phyloP scores from a whole-genome alignment of 2,888 invertebrate genomes.

The Colletes collaris region DNA sequence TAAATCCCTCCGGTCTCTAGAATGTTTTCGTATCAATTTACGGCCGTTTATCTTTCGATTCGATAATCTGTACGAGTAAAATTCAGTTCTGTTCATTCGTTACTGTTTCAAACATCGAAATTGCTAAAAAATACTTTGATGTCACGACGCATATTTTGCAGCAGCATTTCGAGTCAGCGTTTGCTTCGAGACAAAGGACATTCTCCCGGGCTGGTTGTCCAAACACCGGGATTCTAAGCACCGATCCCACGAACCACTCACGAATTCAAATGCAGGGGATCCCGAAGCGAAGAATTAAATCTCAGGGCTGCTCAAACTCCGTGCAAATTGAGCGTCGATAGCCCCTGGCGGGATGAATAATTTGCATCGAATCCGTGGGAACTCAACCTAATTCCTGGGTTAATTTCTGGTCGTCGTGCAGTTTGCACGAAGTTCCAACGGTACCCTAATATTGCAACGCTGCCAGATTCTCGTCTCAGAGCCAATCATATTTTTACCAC shows the following conservation, averaged over 20 bases:
- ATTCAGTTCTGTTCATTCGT: no score
- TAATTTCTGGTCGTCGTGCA: slow-evolving; percentile 57
- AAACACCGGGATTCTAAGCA: slow-evolving; percentile 54
- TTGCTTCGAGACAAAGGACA: slow-evolving; percentile 31
- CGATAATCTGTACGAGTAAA: background rate
- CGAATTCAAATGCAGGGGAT: slow-evolving; percentile 59
- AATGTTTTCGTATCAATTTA: no score
- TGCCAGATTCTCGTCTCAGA: background rate
- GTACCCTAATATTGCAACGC: slow-evolving; percentile 18
- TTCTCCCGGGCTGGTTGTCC: slow-evolving; percentile 13
- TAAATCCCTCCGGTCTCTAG: background rate
- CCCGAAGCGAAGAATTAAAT: slow-evolving; percentile 61
- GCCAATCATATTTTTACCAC: no score
- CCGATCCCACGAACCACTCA: slow-evolving; percentile 53
- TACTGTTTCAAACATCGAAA: no score
- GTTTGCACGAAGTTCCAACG: slow-evolving; percentile 39
- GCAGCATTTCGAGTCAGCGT: background rate
- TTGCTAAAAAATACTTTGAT: no score
- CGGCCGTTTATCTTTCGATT: background rate
- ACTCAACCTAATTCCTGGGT: slow-evolving; percentile 61
- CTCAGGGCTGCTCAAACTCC: slow-evolving; percentile 64
- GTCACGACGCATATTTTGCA: no score
- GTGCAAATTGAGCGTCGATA: slow-evolving; percentile 66
- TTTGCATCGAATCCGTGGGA: slow-evolving; percentile 62
- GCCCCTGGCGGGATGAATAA: slow-evolving; percentile 66